These are phyloP conservation scores for Xestoiulus laeticollis DNA, from an alignment of 2,888 invertebrate species.

Conservation along the genomic window DNA sequence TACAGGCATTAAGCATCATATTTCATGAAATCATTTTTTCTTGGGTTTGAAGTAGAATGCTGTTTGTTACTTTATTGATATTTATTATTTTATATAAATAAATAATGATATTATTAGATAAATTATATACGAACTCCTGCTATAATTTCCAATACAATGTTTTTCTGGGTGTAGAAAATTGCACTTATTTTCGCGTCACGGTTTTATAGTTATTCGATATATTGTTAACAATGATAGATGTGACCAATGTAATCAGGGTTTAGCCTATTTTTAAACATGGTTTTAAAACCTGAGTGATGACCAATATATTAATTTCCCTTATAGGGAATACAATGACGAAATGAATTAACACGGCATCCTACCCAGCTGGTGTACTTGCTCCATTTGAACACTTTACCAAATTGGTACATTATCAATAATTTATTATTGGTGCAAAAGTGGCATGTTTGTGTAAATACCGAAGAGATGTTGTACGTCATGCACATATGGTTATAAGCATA, in stretches of 20 bases:
- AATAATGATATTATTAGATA: too few relatives aligned
- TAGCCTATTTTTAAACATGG: neutral
- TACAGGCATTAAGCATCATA: too few relatives aligned
- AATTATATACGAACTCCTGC: neutral
- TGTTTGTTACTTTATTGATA: too few relatives aligned
- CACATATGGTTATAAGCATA: neutral
- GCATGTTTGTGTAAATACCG: neutral
- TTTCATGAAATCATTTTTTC: too few relatives aligned
- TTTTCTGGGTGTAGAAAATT: neutral
- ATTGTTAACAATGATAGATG: neutral
- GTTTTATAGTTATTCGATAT: neutral
- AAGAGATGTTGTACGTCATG: neutral
- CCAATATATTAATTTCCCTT: neutral
- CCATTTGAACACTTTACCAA: constrained; percentile 4
- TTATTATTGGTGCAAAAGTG: neutral
- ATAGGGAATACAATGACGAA: neutral
- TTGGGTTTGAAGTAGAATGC: too few relatives aligned
- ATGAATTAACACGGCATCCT: neutral
- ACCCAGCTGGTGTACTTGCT: neutral
- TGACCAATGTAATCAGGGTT: constrained; percentile 6
- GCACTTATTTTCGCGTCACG: neutral
- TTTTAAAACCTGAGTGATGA: constrained; percentile 16
- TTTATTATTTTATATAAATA: too few relatives aligned
- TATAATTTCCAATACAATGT: neutral
- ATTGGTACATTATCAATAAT: constrained; percentile 8